Evolutionary conservation across 2,888 invertebrate genomes (phyloP), one percentile per base, ranked within the genome.

Genomic region (Tuta absoluta): DNA sequence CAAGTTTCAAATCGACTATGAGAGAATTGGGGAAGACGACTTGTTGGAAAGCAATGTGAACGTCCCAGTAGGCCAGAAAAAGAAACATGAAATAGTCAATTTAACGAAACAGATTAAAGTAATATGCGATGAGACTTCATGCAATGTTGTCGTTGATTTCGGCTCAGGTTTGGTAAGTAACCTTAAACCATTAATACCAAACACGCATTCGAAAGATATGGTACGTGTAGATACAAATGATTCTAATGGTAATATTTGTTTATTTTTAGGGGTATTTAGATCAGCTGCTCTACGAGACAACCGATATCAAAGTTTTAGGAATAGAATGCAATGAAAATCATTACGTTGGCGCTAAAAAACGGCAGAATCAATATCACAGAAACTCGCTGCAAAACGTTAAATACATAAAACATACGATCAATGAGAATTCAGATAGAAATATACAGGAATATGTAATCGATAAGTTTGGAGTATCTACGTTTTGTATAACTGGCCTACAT

Each of bases 151-250:
- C 21, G 90, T 96, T 0, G 96, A 96, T 82, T 91, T 96, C 72
- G 96, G 96, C 14, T 93, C 94, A 17, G 96, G 96, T 7, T 85
- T 96, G 89, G 95, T 95, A 89, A 93, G 92, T 64, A 41, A 23
- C 19, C 19, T 24, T 53, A 21, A 56, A 10, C 2, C 11, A 21
- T 11, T 1, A 19, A 19, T 8, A 19, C 17, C 12, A n/a, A 12
- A 17, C 12, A n/a, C 17, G 2, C 11, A 4, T 12, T 21, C 4
- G 7, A 49, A 49, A 49, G 11, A 19, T 19, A 11, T 7, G 1
- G 24, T 24, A 11, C 12, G 12, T 7, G 23, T 23, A 23, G 0
- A 53, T 12, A 53, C 2, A 21, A 10, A 53, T 24, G n/a, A n/a
- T 53, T 12, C 23, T 24, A 17, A 21, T 19, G 12, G n/a, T n/a